Percentiles rank a stretch among this genome's conserved stretches.
These are phyloP conservation scores for Ephialtes manifestator DNA, from an alignment of 2,888 invertebrate genomes.

Conservation along the genomic window DNA sequence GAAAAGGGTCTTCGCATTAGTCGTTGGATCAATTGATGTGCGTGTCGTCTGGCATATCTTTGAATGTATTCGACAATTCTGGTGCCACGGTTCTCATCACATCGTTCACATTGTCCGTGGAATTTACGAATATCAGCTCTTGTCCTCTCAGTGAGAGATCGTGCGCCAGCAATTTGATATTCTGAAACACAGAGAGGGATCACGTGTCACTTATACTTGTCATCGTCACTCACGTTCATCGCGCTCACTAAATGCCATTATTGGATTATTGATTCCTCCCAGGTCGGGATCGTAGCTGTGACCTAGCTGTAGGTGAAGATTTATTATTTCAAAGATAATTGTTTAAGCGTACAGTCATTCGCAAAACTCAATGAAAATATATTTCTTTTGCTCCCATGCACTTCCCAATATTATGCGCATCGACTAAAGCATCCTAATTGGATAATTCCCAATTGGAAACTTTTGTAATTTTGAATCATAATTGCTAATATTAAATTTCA, in stretches of 20 bases:
- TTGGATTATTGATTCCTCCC: neutral
- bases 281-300: neutral
- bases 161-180: slow-evolving; percentile 87
- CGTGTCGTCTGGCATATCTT: slow-evolving; percentile 8
- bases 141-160: slow-evolving; percentile 87
- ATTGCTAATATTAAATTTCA: neutral
- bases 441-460: neutral
- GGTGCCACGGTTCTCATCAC: slow-evolving; percentile 75
- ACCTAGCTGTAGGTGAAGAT: neutral
- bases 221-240: slow-evolving; percentile 4
- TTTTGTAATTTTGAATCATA: neutral
- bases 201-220: slow-evolving; percentile 22
- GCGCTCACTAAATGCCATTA: slow-evolving; percentile 7
- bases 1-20: neutral
- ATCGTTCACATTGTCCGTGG: slow-evolving; percentile 71
- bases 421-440: neutral
- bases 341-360: neutral
- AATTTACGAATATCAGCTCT: slow-evolving; percentile 87
- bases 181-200: slow-evolving; percentile 84
- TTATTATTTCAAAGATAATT: neutral
- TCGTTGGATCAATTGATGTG: neutral
- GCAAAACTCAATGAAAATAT: neutral
- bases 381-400: neutral
- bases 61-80: slow-evolving; percentile 69
- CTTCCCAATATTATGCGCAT: neutral